These are phyloP conservation scores for Daubentonia madagascariensis DNA, from an alignment of 2,113 vertebrate genomes.

Conservation along the genomic window DNA sequence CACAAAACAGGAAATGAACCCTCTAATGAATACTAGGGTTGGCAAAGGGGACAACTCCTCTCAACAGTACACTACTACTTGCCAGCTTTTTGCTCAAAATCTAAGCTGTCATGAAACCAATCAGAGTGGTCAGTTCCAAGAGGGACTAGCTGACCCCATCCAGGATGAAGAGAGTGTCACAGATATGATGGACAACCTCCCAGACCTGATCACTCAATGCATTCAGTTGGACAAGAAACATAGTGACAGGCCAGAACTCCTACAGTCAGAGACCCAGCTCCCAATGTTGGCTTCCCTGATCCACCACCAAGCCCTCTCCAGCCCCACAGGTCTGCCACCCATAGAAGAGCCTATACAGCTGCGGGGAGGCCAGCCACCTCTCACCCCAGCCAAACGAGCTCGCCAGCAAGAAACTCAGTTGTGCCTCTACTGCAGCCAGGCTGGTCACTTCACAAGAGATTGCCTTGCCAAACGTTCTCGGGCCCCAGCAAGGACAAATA, in stretches of 20 bases:
- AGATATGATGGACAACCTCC: slow-evolving; percentile 45
- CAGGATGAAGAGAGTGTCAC: slow-evolving; percentile 11
- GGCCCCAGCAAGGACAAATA: slow-evolving; percentile 28
- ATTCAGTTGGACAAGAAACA: slow-evolving; percentile 62
- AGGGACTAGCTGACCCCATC: neutral
- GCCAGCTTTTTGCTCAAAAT: slow-evolving; percentile 33
- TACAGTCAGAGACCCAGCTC: neutral
- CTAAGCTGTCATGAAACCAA: neutral
- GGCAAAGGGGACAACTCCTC: neutral
- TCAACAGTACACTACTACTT: neutral
- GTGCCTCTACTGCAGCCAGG: slow-evolving; percentile 56
- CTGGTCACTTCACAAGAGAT: slow-evolving; percentile 61
- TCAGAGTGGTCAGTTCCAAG: neutral
- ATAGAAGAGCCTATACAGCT: slow-evolving; percentile 14
- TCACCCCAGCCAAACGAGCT: slow-evolving; percentile 55
- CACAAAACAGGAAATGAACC: slow-evolving; percentile 21
- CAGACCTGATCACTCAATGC: slow-evolving; percentile 63
- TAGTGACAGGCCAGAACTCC: slow-evolving; percentile 47
- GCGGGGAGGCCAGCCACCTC: neutral
- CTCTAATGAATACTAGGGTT: neutral
- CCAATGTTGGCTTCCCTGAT: neutral
- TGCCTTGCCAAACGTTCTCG: slow-evolving; percentile 64
- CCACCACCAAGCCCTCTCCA: neutral
- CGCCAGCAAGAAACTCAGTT: slow-evolving; percentile 50
- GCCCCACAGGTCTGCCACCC: neutral